phyloP scores from a whole-genome alignment of 2,113 vertebrate species.

The Penelope pileata region DNA sequence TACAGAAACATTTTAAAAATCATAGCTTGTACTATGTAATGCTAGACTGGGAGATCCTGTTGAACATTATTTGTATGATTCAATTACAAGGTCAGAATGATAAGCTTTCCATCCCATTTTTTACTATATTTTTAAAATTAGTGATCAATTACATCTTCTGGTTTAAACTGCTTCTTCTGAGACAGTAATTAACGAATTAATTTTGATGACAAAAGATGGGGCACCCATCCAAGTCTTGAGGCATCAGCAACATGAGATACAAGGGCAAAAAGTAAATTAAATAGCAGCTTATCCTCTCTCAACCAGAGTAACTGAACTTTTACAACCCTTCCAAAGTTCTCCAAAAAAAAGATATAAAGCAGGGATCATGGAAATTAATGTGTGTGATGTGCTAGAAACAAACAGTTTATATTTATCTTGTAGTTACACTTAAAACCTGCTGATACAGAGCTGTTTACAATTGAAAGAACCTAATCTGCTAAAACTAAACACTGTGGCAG shows the following conservation, averaged over 20 bases:
- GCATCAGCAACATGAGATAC: background rate
- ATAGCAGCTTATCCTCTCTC: background rate
- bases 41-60: background rate
- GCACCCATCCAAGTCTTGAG: background rate
- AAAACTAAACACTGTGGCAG: background rate
- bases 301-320: background rate
- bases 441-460: background rate
- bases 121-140: background rate
- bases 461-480: background rate
- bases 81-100: background rate
- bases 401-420: background rate
- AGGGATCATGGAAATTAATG: background rate
- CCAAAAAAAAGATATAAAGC: background rate
- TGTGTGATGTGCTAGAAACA: background rate
- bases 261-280: background rate
- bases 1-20: background rate
- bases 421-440: background rate
- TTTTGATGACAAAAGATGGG: background rate
- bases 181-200: background rate
- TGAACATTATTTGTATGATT: background rate
- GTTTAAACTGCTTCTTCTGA: background rate
- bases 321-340: background rate
- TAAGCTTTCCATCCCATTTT: background rate
- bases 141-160: background rate
- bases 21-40: accelerated